Conservation (phyloP, 1,140 invertebrate species). For the Sminthurinus signatus region DNA sequence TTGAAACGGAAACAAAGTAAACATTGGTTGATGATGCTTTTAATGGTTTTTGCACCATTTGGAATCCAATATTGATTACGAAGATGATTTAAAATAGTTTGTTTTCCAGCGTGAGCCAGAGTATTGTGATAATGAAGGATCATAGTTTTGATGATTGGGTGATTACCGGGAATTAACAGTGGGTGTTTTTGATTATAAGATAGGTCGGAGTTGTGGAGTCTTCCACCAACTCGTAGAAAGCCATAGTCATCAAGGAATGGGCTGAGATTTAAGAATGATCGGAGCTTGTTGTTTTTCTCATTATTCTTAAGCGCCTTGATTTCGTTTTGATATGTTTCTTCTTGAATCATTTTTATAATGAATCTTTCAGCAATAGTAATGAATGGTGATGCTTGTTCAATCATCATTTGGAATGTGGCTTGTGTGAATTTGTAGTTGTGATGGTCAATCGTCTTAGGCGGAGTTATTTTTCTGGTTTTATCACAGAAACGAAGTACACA, state of each 20-base stretch:
- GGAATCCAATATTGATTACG: slow-evolving; percentile 41
- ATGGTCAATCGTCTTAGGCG: background rate
- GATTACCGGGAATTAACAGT: slow-evolving; percentile 41
- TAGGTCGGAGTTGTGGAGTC: slow-evolving; percentile 42
- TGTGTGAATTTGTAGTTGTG: too few species aligned
- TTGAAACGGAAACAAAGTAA: slow-evolving; percentile 38
- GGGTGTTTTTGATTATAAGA: slow-evolving; percentile 42
- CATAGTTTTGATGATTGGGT: slow-evolving; percentile 42
- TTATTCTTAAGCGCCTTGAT: background rate
- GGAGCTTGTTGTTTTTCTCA: slow-evolving; percentile 23
- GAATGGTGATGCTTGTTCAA: background rate
- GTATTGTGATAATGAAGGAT: slow-evolving; percentile 43
- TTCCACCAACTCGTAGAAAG: slow-evolving; percentile 46
- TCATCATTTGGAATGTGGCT: too few species aligned
- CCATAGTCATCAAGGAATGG: slow-evolving; percentile 46
- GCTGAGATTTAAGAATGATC: slow-evolving; percentile 41
- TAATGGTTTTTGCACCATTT: slow-evolving; percentile 35
- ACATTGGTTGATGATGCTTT: slow-evolving; percentile 41
- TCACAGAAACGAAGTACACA: too few species aligned
- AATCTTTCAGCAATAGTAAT: background rate
- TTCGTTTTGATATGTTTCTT: background rate
- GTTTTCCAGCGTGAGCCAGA: slow-evolving; percentile 44
- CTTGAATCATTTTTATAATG: background rate
- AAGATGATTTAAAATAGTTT: slow-evolving; percentile 37
- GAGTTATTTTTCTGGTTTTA: background rate